Conservation (phyloP, 2,888 invertebrate genomes). For the Rhaphigaster nebulosa region DNA sequence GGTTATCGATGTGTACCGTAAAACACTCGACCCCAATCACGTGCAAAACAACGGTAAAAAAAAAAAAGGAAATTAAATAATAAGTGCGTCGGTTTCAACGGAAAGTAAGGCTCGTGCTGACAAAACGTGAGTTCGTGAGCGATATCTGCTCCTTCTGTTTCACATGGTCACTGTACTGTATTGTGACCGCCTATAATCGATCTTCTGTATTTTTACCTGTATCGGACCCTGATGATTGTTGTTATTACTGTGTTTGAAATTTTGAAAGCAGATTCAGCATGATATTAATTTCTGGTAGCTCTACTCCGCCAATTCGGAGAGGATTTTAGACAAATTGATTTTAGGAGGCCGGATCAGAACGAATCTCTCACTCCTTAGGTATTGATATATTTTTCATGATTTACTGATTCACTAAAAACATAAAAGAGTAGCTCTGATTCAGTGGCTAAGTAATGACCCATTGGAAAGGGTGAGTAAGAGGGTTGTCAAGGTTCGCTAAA, state of each 20-base stretch:
- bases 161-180: not conserved
- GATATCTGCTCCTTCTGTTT: not conserved
- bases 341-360: no score
- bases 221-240: not conserved
- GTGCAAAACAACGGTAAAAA: not conserved
- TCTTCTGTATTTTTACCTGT: not conserved
- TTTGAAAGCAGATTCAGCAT: no score
- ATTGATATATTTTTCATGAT: no score
- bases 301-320: not conserved
- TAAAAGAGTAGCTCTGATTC: no score
- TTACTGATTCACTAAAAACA: no score
- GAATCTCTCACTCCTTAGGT: no score
- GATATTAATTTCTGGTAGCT: not conserved
- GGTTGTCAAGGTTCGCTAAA: no score
- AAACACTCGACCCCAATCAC: not conserved
- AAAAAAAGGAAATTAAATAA: not conserved
- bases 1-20: not conserved
- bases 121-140: slow-evolving; percentile 43
- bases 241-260: not conserved
- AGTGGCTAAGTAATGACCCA: no score
- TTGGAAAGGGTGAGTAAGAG: no score
- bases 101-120: slow-evolving; percentile 23
- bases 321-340: no score
- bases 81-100: not conserved
- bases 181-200: not conserved